phyloP scores from a whole-genome alignment of 1,140 invertebrate genomes.

The Gonatopus flavifemur region DNA sequence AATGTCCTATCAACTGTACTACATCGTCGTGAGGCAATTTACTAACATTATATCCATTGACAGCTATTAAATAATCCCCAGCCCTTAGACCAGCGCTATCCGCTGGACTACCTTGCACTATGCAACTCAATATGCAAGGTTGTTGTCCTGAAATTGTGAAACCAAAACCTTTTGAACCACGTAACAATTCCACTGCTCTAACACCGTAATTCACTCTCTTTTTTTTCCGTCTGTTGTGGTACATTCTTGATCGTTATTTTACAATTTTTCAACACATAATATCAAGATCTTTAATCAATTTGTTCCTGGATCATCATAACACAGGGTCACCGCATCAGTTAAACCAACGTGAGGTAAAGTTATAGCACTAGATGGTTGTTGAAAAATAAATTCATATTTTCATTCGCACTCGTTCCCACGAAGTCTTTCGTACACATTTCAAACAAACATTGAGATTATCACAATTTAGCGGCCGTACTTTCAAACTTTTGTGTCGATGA shows the following conservation, averaged over 20 bases:
- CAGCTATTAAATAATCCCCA: slow-evolving; percentile 89
- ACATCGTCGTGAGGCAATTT: slow-evolving; percentile 90
- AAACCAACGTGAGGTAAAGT: background rate
- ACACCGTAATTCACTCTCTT: slow-evolving; percentile 79
- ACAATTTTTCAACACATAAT: background rate
- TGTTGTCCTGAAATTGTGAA: slow-evolving; percentile 94
- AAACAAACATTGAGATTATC: too few species aligned
- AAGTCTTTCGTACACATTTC: background rate
- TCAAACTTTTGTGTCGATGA: too few species aligned
- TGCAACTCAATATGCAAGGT: slow-evolving; percentile 86
- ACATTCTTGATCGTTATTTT: slow-evolving; percentile 55
- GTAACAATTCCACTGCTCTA: slow-evolving; percentile 80
- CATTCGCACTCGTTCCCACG: background rate
- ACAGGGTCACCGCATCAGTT: background rate
- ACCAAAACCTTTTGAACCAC: slow-evolving; percentile 85
- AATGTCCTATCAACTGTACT: slow-evolving; percentile 84
- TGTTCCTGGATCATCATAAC: background rate
- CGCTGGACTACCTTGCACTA: slow-evolving; percentile 81
- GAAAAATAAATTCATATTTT: background rate
- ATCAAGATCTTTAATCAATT: background rate
- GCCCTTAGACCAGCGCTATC: slow-evolving; percentile 82
- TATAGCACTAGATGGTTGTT: background rate
- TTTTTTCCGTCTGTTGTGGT: slow-evolving; percentile 75
- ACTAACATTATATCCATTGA: slow-evolving; percentile 87
- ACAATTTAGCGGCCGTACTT: too few species aligned